Base-by-base conservation (phyloP, 2,888 invertebrate species). In the Tachina lurida region DNA sequence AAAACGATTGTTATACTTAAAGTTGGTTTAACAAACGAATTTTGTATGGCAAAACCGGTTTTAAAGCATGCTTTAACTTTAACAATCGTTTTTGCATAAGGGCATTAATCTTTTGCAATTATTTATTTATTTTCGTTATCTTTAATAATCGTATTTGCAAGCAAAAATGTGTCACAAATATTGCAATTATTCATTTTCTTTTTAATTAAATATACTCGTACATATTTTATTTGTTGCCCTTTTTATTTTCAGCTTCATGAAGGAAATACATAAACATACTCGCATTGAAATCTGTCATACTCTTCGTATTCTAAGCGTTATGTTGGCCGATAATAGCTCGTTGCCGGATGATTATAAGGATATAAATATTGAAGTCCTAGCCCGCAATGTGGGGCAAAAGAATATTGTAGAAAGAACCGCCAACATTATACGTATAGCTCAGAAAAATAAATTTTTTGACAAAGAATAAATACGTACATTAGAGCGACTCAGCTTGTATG, bases 211-310 rank as follows among this genome's bases (percentile, higher is more conserved):
- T 75, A 45, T 63, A 63, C 10, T 17, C 58, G 77, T 58, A 22
- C 10, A 49, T 5, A 43, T 63, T 65, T 17, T 65, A 67, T n/a
- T 67, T 74, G 49, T 68, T 60, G 12, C 22, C 17, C 17, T 47
- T 67, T n/a, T n/a, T n/a, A n/a, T n/a, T 87, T 89, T 19, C 79
- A 92, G 93, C 78, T 93, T 89, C 87, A 81, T 89, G 5, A 86
- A 90, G 1, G 94, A 94, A 89, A 88, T 94, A 12, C 89, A 93
- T 17, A 89, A 90, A 17, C 90, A 92, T 43, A 94, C 92, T 0
- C 93, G 93, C n/a, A 83, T 91, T 2, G 93, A 94, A 88, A 89
- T 94, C 12, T 92, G 92, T 54, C 94, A 94, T 88, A 91, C 94
- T 8, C 86, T 94, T 1, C 91, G 93, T 45, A 94, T 94, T 94